A percentile compares a stretch with the other conserved stretches of the same genome.
These are phyloP conservation scores for Heliconius aoede DNA, from an alignment of 2,888 invertebrate species.

Conservation along the genomic window DNA sequence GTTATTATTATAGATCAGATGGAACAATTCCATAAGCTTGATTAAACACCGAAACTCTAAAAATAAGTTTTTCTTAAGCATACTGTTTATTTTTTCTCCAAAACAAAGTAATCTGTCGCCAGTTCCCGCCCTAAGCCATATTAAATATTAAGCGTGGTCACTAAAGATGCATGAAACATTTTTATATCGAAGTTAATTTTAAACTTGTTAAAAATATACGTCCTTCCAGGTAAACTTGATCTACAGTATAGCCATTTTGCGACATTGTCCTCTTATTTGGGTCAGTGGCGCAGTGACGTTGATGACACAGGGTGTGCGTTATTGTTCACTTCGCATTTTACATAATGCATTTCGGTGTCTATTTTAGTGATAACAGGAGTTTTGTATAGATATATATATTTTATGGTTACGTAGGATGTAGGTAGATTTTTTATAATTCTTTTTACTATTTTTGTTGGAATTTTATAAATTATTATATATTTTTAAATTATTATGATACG, in stretches of 20 bases:
- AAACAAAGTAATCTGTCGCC: neutral
- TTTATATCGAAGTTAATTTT: constrained; percentile 6
- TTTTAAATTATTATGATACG: too few species aligned
- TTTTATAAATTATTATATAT: too few species aligned
- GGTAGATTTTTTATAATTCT: too few species aligned
- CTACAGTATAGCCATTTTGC: constrained; percentile 66
- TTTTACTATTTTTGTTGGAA: too few species aligned
- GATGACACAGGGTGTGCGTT: constrained; percentile 66
- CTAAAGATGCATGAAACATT: neutral
- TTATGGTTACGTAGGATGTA: too few species aligned
- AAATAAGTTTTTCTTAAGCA: neutral
- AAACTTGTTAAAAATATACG: constrained; percentile 19
- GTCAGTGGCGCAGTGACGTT: constrained; percentile 72
- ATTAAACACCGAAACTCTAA: neutral
- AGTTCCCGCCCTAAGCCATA: neutral
- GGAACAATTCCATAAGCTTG: too few species aligned
- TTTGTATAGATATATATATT: neutral
- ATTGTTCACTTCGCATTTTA: constrained; percentile 66
- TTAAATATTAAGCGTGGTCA: neutral
- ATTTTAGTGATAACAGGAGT: constrained; percentile 33
- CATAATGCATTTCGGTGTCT: constrained; percentile 55
- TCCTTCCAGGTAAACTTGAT: constrained; percentile 46
- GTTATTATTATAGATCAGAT: too few species aligned
- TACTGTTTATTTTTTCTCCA: neutral
- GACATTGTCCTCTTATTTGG: constrained; percentile 72